A percentile compares a stretch with the other conserved stretches of the same genome.
Conservation (phyloP, 2,888 invertebrate species). For the Conus canariensis region DNA sequence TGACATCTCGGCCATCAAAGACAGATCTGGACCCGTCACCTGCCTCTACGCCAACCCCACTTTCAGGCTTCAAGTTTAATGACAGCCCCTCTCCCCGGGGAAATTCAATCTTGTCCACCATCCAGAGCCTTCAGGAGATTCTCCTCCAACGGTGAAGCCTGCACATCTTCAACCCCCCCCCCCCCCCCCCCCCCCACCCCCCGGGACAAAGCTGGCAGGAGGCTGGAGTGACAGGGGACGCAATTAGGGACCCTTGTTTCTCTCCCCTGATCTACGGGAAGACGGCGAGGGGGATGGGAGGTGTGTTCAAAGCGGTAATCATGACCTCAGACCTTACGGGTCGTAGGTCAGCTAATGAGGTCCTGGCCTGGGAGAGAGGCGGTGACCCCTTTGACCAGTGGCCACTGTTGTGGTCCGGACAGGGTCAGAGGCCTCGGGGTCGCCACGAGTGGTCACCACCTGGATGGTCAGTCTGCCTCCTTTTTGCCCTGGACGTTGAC, state of each 20-base stretch:
- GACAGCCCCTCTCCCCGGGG: conserved; percentile 3
- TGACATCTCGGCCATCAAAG: background rate
- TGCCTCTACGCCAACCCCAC: background rate
- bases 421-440: conserved; percentile 1
- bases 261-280: conserved; percentile 10
- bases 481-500: background rate
- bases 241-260: conserved; percentile 45
- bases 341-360: conserved; percentile 52
- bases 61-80: conserved; percentile 16
- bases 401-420: conserved; percentile 30
- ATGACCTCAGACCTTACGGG: conserved; percentile 49
- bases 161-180: conserved; percentile 14
- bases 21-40: conserved; percentile 20
- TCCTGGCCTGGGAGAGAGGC: conserved; percentile 38
- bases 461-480: background rate
- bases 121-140: background rate
- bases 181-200: background rate
- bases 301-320: conserved; percentile 52
- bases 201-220: background rate
- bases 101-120: conserved; percentile 31
- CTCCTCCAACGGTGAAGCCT: background rate
- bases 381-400: conserved; percentile 51
- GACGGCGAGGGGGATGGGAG: background rate
- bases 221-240: conserved; percentile 29
- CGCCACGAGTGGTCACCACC: background rate